Evolutionary conservation across 1,140 invertebrate genomes (phyloP).

Genomic region (Scaptomyza graminum): DNA sequence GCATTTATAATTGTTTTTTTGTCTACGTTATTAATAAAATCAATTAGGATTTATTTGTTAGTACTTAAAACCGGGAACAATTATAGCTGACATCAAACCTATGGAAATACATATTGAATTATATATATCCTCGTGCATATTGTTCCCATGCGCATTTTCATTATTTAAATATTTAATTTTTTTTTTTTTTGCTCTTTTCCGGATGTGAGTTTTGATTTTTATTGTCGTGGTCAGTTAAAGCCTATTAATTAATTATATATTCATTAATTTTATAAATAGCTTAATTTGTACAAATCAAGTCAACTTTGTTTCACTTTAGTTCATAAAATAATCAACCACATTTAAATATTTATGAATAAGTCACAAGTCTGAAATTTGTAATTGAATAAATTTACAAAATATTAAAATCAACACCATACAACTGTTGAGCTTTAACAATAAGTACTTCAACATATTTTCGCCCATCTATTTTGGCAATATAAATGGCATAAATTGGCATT

Average conservation of each 20-base stretch:
- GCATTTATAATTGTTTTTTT: slow-evolving; percentile 64
- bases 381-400: too few species aligned
- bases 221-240: slow-evolving; percentile 3
- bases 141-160: not conserved
- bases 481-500: slow-evolving; percentile 6
- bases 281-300: not conserved
- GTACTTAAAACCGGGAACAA: slow-evolving; percentile 14
- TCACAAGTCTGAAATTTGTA: too few species aligned
- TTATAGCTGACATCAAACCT: slow-evolving; percentile 39
- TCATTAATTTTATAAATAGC: not conserved
- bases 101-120: slow-evolving; percentile 38
- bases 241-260: slow-evolving; percentile 8
- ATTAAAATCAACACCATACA: too few species aligned
- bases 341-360: too few species aligned
- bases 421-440: not conserved
- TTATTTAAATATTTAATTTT: slow-evolving; percentile 1
- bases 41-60: slow-evolving; percentile 51
- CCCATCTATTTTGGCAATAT: not conserved
- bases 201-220: slow-evolving; percentile 1
- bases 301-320: too few species aligned
- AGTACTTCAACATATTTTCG: not conserved
- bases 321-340: too few species aligned
- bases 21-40: slow-evolving; percentile 54
- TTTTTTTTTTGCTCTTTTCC: not conserved
- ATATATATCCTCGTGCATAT: slow-evolving; percentile 1